Base-by-base conservation (phyloP, 2,797 vertebrate genomes). In the Periparus ater region DNA sequence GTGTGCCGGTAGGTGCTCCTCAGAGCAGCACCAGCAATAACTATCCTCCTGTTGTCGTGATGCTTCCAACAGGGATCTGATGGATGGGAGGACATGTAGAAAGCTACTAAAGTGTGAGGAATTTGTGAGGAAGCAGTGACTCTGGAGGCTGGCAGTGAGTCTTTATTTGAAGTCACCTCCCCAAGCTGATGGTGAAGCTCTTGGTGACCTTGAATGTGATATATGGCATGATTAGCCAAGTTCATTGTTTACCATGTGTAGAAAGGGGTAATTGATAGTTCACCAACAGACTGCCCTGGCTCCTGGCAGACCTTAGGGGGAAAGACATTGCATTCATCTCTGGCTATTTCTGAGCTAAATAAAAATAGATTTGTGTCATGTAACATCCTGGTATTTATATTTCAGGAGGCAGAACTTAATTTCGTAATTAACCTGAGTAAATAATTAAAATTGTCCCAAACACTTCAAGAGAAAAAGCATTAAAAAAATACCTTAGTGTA, bases 381-480 rank as follows among this genome's bases (percentile, higher is more conserved):
- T 60, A 89, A 81, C 50, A 60, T 81, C 60, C n/a, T 74, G 22
- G 11, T 85, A 88, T 83, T 88, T 88, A 45, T 96, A 75, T 89
- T 83, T 77, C 54, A 89, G 60, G 34, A 93, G 51, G 42, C 57
- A 95, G 71, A 91, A 57, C 62, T 91, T 75, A 73, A 91, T 91
- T 89, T 88, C 85, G 68, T 92, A 84, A 89, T 93, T 89, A 94
- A 92, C 73, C 58, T 22, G 17, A 92, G 48, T 78, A 94, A 96
- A 89, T 92, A 93, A 93, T 92, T 94, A 81, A 96, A 97, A 89
- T 81, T 86, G 26, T 80, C 36, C 47, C 44, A 42, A 89, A 34
- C 8, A 66, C 72, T 91, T 94, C 53, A 80, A 83, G 50, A 53
- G 44, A 61, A 91, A 92, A 93, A 65, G 9, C 61, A 72, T 66